Evolutionary conservation across 2,113 vertebrate genomes (phyloP).

Genomic region (Globicephala melas): DNA sequence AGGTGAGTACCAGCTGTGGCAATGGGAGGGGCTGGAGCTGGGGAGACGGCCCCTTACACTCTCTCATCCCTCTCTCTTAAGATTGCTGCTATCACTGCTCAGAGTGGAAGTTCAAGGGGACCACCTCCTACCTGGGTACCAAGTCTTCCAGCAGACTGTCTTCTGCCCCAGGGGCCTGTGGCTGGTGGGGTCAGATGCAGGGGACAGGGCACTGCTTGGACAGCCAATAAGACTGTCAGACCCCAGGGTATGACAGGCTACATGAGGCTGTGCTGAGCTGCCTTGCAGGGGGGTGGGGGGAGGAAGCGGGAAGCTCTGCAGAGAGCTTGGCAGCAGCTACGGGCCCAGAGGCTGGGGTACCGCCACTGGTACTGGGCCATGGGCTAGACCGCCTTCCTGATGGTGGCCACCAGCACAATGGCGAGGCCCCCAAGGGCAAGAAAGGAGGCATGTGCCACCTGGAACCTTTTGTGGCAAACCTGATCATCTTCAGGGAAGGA

Average conservation of each 20-base stretch:
- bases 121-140: constrained; percentile 78
- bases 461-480: constrained; percentile 79
- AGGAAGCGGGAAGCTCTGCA: constrained; percentile 75
- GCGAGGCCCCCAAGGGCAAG: constrained; percentile 71
- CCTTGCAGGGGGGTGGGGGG: constrained; percentile 71
- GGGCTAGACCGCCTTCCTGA: not conserved
- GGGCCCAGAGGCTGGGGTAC: constrained; percentile 40
- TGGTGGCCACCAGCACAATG: not conserved
- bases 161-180: constrained; percentile 81
- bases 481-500: constrained; percentile 77
- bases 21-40: not conserved
- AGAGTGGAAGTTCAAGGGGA: constrained; percentile 84
- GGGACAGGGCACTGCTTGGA: constrained; percentile 30
- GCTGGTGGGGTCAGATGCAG: constrained; percentile 70
- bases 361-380: constrained; percentile 57
- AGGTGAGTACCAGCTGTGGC: not conserved
- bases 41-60: not conserved
- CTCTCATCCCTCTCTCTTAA: not conserved
- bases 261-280: constrained; percentile 82
- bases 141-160: constrained; percentile 78
- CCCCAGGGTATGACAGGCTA: constrained; percentile 52
- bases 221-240: constrained; percentile 81
- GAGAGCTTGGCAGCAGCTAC: constrained; percentile 57
- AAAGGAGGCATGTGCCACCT: constrained; percentile 64
- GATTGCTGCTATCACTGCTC: accelerated